Evolutionary conservation across 1,140 invertebrate species (phyloP), one percentile per base, ranked within the genome.

Genomic region (Neodiprion fabricii): DNA sequence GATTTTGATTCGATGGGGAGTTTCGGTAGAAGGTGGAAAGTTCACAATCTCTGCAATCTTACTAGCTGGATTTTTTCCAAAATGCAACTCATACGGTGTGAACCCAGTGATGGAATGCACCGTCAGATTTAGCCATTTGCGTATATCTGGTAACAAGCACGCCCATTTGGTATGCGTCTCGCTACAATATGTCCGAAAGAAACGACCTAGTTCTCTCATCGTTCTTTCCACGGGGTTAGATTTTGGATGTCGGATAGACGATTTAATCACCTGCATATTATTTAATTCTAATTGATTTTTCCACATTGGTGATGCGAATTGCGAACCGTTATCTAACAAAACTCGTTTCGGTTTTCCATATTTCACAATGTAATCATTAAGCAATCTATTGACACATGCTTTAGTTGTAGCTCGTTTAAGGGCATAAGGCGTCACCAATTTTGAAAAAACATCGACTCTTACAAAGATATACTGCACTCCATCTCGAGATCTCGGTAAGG

Each of bases 381-480:
- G 17, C 17, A 17, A 17, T 17, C 17, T 17, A 17, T 17, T 17
- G 17, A 61, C 48, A 23, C n/a, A 48, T 14, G 21, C 17, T 48
- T n/a, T 28, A 14, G 71, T 66, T 17, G 73, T 77, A 21, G 67
- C 61, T 53, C 65, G 47, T 71, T 76, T 76, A 11, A 76, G 23
- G 1, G 48, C 9, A 73, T 72, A 75, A 14, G 73, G 1, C 11
- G 12, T 67, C 2, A 75, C 67, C 12, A 47, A 77, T 17, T 67
- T 66, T n/a, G 49, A 76, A 48, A 73, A 76, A 0, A 66, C 69
- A 61, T 77, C 71, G 14, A 73, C 11, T 7, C 72, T 14, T 4
- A 70, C 67, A 66, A 76, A 73, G 47, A 75, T 76, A n/a, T 79
- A 65, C 50, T 72, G 68, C 7, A 73, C 66, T 9, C 69, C 66